Evolutionary conservation across 2,797 vertebrate genomes (phyloP), one percentile per base, ranked within the genome.

Genomic region (Hapalemur alaotrensis): DNA sequence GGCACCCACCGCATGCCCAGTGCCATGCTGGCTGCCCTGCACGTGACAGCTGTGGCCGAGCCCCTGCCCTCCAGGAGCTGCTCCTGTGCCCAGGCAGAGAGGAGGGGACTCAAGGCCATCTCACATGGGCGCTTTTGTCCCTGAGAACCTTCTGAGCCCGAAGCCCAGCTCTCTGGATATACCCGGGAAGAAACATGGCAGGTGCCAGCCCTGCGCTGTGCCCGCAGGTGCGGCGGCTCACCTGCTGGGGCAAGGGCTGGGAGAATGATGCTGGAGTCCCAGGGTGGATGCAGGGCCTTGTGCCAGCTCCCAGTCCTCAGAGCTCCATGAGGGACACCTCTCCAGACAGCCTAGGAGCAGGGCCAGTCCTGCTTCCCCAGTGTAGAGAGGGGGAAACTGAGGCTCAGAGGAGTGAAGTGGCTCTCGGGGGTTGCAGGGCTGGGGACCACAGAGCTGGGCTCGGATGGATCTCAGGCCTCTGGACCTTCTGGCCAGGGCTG

Each of bases 1-100:
- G 50, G 57, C 43, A 25, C 9, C 25, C 38, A 1, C 91, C 7
- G 4, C 4, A 32, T 18, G 61, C 32, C 63, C 43, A 59, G 50
- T 9, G 5, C 48, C 30, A 9, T 0, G 1, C 63, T 14, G 23
- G 41, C 38, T 12, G 17, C 22, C 18, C 35, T 7, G 5, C 18
- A 13, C 5, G 2, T 0, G 25, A 32, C 35, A 5, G 15, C 9
- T 12, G 0, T 3, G 50, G 43, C 38, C 0, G 0, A 85, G 46
- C 54, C 69, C 25, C 52, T 25, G 35, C 38, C 46, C 54, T 72
- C 63, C 8, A 35, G 63, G 38, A 50, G 70, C 23, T 7, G 13
- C 38, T 23, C 4, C 0, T 22, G 35, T 78, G 67, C 46, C 14
- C 8, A 5, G 72, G 13, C 2, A 0, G 59, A 15, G 57, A 35